Conservation (phyloP, 2,113 vertebrate species). For the Otis tarda region DNA sequence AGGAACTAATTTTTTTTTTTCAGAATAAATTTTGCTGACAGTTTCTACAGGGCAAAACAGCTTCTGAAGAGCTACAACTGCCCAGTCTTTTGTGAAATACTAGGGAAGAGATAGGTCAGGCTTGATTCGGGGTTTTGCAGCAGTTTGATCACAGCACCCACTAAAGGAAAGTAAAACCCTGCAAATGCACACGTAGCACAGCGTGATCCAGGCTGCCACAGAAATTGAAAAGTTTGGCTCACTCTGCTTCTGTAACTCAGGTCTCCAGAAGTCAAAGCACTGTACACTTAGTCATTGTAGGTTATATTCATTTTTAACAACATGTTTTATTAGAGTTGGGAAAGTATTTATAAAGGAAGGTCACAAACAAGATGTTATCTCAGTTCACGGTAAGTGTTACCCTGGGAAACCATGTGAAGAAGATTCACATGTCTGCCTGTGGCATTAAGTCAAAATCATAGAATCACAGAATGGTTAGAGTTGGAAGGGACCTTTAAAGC, state of each 20-base stretch:
- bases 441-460: neutral
- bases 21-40: neutral
- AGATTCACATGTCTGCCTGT: neutral
- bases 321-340: neutral
- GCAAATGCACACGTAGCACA: neutral
- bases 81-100: too few relatives aligned
- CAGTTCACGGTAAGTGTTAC: neutral
- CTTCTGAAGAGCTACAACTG: neutral
- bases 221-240: neutral
- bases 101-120: neutral
- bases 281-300: neutral
- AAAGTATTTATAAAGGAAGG: neutral
- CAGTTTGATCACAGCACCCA: neutral
- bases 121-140: neutral
- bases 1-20: neutral
- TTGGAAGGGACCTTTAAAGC: too few relatives aligned
- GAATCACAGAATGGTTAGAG: too few relatives aligned
- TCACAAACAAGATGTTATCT: neutral
- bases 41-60: neutral
- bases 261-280: neutral
- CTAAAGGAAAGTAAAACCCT: neutral
- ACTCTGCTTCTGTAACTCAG: neutral
- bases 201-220: neutral
- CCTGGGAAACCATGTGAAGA: accelerated
- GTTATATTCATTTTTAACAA: neutral